Evolutionary conservation across 2,888 invertebrate species (phyloP).

Genomic region (Gymnocheta viridis): DNA sequence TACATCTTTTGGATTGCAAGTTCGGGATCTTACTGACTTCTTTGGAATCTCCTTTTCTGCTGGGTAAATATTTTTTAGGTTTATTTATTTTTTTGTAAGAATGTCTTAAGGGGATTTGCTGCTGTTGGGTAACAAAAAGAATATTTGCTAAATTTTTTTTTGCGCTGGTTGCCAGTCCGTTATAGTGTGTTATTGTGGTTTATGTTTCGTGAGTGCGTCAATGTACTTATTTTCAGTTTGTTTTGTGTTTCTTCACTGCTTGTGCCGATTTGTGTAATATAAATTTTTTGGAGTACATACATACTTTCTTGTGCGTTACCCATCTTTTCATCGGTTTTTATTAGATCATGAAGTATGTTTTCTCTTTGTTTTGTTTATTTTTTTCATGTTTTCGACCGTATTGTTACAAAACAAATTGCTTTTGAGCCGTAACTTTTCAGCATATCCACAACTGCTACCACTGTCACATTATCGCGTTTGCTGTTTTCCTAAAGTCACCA

Average conservation of each 20-base stretch:
- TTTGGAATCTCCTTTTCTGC: no score
- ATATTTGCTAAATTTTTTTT: background rate
- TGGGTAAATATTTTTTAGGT: no score
- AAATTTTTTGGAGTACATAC: background rate
- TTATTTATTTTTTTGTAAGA: no score
- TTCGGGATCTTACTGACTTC: no score
- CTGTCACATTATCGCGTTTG: conserved; percentile 12
- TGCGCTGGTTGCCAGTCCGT: conserved; percentile 1
- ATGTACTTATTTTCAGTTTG: background rate
- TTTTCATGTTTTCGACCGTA: background rate
- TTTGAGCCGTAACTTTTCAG: conserved; percentile 56
- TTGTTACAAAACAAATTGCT: conserved; percentile 62
- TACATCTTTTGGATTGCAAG: no score
- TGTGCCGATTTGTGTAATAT: conserved; percentile 26
- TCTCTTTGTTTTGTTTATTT: conserved; percentile 12
- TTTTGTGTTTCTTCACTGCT: background rate
- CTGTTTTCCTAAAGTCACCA: background rate
- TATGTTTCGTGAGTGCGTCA: background rate
- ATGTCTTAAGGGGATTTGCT: no score
- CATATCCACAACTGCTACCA: conserved; percentile 40
- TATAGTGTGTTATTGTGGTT: conserved; percentile 5
- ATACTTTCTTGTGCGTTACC: background rate
- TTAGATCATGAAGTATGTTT: conserved; percentile 25
- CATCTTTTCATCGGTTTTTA: background rate
- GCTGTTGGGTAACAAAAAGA: background rate